Base-by-base conservation (phyloP, 2,797 vertebrate species). In the Leucoraja ocellata region DNA sequence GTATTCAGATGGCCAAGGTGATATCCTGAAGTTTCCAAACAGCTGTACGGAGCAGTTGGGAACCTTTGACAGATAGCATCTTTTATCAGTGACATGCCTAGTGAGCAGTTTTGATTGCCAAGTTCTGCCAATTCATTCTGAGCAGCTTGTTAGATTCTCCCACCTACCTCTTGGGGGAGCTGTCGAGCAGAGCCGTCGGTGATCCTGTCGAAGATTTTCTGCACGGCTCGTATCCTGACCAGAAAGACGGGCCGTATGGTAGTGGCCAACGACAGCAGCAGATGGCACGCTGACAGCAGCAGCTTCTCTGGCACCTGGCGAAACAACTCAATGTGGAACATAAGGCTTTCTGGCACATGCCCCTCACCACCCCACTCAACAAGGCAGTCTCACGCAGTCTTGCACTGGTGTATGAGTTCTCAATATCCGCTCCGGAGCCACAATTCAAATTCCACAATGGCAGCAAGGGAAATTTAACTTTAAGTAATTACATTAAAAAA, bases 221-320 rank as follows among this genome's bases (percentile, higher is more conserved):
- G 98, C 93, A 99, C 97, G 1, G 98, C 97, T 4, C 98, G 97
- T 95, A 99, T 96, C 91, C 97, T 98, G 95, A 98, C 97, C 93
- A 99, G 94, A 94, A 99, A 99, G 94, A 99, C 98, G 0, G 98
- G 99, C 58, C 99, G 97, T 94, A 99, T 98, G 0, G 98, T 99
- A 61, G 98, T 98, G 63, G 98, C 98, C 93, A 99, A 96, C 39
- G 99, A 99, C 93, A 99, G 98, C 91, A 99, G 96, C 83, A 99
- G 96, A 95, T 99, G 98, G 94, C 98, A 99, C 0, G 99, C 96
- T 4, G 98, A 99, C 2, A 99, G 96, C 94, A 98, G 96, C 95
- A 99, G 93, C 95, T 99, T 99, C 93, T 99, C 98, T 88, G 99
- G 99, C 96, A 99, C 98, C 99, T 99, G 95, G 1, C 94, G 83